Percentiles rank a stretch among this genome's conserved stretches.
These are phyloP conservation scores for Corythoichthys intestinalis DNA, from an alignment of 2,113 vertebrate genomes.

Conservation along the genomic window DNA sequence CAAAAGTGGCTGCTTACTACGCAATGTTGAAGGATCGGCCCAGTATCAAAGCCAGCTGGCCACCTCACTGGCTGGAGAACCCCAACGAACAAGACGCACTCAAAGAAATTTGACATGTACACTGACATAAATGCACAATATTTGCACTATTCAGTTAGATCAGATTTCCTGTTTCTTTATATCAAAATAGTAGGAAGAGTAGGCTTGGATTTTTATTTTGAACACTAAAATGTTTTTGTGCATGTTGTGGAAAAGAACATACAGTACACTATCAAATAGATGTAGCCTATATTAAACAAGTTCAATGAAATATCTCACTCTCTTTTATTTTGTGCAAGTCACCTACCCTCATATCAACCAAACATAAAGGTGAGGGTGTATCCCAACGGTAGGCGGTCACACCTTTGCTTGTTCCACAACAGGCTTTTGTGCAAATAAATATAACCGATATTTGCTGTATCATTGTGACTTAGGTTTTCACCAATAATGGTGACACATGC, in stretches of 20 bases:
- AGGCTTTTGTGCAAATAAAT: neutral
- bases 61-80: conserved; percentile 69
- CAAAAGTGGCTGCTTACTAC: conserved; percentile 64
- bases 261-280: neutral
- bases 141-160: too few species aligned
- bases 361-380: neutral
- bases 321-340: neutral
- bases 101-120: conserved; percentile 56
- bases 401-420: neutral
- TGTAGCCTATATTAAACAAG: neutral
- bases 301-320: neutral
- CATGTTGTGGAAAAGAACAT: too few species aligned
- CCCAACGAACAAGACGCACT: conserved; percentile 50
- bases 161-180: too few species aligned
- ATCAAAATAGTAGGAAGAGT: too few species aligned
- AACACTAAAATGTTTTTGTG: too few species aligned
- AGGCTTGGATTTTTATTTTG: too few species aligned
- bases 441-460: neutral
- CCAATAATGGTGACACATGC: neutral
- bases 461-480: neutral
- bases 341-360: neutral
- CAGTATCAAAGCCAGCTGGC: conserved; percentile 68
- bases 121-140: too few species aligned
- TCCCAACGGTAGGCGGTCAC: neutral
- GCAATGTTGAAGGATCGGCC: conserved; percentile 62